Conservation (phyloP, 2,113 vertebrate genomes). For the Crotalus horridus region DNA sequence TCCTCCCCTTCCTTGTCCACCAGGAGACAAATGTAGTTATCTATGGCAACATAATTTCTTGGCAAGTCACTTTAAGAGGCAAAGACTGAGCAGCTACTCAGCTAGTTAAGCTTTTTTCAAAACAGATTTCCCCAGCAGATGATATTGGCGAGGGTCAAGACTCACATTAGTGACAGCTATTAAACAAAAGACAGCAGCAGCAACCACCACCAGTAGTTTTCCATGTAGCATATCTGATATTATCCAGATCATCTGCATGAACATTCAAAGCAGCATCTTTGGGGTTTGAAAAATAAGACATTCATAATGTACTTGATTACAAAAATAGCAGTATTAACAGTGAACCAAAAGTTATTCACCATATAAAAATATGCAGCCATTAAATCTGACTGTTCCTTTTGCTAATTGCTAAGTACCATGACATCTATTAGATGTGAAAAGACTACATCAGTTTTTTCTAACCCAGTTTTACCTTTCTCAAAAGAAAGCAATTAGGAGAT, state of each 20-base stretch:
- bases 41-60: background rate
- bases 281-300: conserved; percentile 66
- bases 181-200: conserved; percentile 4
- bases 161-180: conserved; percentile 35
- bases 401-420: conserved; percentile 44
- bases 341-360: conserved; percentile 48
- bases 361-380: conserved; percentile 59
- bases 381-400: conserved; percentile 37
- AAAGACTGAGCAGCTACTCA: background rate
- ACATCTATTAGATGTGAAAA: conserved; percentile 68
- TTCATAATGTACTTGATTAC: conserved; percentile 57
- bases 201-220: conserved; percentile 36
- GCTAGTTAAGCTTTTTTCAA: background rate
- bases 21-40: conserved; percentile 17
- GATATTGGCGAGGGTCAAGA: background rate
- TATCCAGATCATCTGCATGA: conserved; percentile 39
- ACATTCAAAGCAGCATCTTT: conserved; percentile 73
- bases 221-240: conserved; percentile 38
- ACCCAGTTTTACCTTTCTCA: conserved; percentile 59
- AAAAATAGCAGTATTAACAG: conserved; percentile 42
- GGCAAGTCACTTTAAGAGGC: background rate
- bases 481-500: conserved; percentile 62
- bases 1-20: background rate
- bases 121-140: background rate
- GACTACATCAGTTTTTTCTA: conserved; percentile 55